Percentiles rank a stretch among this genome's conserved stretches.
Conservation (phyloP, 2,797 vertebrate species). For the Nannoperca australis region DNA sequence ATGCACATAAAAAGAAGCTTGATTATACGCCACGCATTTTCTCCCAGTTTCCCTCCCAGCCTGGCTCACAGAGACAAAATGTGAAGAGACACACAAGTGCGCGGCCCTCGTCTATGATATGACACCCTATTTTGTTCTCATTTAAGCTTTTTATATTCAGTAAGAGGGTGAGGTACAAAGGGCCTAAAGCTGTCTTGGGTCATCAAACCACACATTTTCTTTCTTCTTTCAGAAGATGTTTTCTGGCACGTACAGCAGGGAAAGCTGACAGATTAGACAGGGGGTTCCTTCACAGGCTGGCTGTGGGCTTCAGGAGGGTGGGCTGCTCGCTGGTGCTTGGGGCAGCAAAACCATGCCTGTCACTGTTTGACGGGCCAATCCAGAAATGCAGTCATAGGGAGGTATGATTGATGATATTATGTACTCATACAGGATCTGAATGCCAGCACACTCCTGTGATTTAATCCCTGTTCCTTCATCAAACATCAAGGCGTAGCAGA, state of each 20-base stretch:
- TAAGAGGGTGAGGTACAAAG: slow-evolving; percentile 70
- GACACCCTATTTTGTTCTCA: slow-evolving; percentile 79
- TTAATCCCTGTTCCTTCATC: slow-evolving; percentile 80
- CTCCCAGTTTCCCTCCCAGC: slow-evolving; percentile 18
- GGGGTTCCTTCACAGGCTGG: slow-evolving; percentile 71
- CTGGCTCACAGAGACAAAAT: slow-evolving; percentile 40
- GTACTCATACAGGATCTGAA: slow-evolving; percentile 79
- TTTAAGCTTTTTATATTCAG: slow-evolving; percentile 80
- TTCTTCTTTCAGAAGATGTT: slow-evolving; percentile 74
- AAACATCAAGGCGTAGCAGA: slow-evolving; percentile 69
- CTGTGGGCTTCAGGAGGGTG: slow-evolving; percentile 71
- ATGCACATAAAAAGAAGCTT: slow-evolving; percentile 30
- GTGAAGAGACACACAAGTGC: slow-evolving; percentile 42
- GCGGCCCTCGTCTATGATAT: slow-evolving; percentile 60
- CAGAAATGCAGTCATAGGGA: slow-evolving; percentile 69
- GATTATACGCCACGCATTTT: slow-evolving; percentile 36
- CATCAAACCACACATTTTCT: slow-evolving; percentile 81
- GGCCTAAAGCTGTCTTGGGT: slow-evolving; percentile 78
- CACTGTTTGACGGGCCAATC: slow-evolving; percentile 76
- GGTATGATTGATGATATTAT: slow-evolving; percentile 86
- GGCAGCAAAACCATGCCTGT: slow-evolving; percentile 78
- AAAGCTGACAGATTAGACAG: slow-evolving; percentile 82
- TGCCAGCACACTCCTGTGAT: slow-evolving; percentile 78
- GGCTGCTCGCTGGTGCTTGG: slow-evolving; percentile 74
- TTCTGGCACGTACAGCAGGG: slow-evolving; percentile 72